Base-by-base conservation (phyloP, 2,113 vertebrate species). In the Protobothrops flavoviridis region DNA sequence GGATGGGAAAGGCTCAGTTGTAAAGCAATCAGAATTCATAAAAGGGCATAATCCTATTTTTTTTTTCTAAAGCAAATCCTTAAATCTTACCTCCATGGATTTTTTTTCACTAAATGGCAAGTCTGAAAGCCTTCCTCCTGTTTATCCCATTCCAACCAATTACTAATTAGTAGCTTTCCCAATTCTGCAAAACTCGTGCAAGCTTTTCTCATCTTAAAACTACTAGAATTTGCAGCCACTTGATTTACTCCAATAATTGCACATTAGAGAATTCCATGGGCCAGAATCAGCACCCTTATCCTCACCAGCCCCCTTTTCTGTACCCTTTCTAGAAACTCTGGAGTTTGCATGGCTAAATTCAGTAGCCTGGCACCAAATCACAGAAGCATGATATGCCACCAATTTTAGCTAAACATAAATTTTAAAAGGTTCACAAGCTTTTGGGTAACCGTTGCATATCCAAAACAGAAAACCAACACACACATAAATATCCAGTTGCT, bases 11-110 rank as follows among this genome's bases (percentile, higher is more conserved):
- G 90, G 17, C 91, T n/a, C 69, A 55, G n/a, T 59, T 95, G 93
- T 93, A 95, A 96, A 90, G 15, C 92, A 61, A 48, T 96, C 89
- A 94, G 85, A 1, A 94, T 64, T 24, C 61, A 24, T 61, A 93
- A 95, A 95, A 86, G 56, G 52, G 55, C 56, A 26, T 5, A 64
- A 95, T 93, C 64, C 55, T 90, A 3, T 92, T 91, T 95, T 93
- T 87, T 87, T 86, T 93, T 92, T 74, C 15, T 94, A 95, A 94
- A 10, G 26, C 61, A 90, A 74, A 93, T 81, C 93, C 94, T 92
- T 50, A 87, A n/a, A 11, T 87, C 87, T 91, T 48, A 93, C 4
- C 26, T 93, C 85, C 1, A 0, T 59, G 89, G 24, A 81, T 94
- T 93, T 91, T 88, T 89, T 88, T 59, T 85, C 10, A 56, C 52